Percentiles rank a stretch among this genome's conserved stretches.
phyloP scores from a whole-genome alignment of 2,113 vertebrate species.

The Sylvilagus bachmani region DNA sequence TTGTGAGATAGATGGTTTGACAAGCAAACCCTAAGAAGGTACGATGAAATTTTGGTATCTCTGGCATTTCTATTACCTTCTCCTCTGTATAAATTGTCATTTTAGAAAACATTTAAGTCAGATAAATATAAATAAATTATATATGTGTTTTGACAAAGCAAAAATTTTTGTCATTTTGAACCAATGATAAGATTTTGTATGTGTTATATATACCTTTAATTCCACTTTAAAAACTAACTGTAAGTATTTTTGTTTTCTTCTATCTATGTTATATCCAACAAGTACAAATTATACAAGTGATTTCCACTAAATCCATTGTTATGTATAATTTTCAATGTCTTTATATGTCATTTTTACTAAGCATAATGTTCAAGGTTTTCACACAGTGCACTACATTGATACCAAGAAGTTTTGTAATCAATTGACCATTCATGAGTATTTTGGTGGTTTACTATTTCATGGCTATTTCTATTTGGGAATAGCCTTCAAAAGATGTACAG shows the following conservation, averaged over 20 bases:
- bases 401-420: neutral
- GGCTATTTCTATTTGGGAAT: neutral
- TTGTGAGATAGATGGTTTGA: neutral
- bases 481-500: neutral
- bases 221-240: neutral
- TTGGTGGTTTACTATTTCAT: neutral
- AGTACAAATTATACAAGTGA: neutral
- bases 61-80: neutral
- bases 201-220: neutral
- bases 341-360: neutral
- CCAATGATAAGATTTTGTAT: neutral
- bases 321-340: neutral
- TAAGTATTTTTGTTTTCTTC: neutral
- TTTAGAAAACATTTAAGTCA: neutral
- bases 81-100: neutral
- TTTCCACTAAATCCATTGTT: neutral
- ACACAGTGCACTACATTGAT: neutral
- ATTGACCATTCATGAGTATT: neutral
- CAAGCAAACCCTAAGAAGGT: neutral
- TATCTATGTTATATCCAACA: neutral
- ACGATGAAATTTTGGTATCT: neutral
- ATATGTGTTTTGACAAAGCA: constrained; percentile 18
- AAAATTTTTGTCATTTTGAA: neutral
- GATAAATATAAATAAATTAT: neutral
- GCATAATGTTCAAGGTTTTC: neutral